Evolutionary conservation across 2,888 invertebrate genomes (phyloP), one percentile per base, ranked within the genome.

Genomic region (Volucella inflata): DNA sequence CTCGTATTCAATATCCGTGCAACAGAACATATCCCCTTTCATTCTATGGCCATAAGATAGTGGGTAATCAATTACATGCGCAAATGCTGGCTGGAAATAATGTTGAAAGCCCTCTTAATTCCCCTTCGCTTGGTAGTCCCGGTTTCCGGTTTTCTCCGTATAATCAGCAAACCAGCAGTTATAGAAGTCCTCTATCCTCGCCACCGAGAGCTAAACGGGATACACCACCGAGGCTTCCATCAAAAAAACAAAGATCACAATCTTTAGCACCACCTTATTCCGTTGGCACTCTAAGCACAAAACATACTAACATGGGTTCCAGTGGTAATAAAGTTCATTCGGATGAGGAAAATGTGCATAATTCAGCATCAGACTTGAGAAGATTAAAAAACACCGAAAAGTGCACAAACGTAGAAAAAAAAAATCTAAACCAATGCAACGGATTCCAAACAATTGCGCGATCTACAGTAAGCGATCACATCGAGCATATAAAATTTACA

Each of bases 1-100:
- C 98, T 0, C 94, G 96, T 68, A 97, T 98, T 79, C 95, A 96
- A 88, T 95, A 94, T 84, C 98, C 98, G 0, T 95, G 97, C 87
- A 97, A 97, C 89, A 94, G 98, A 79, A 94, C 95, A 89, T 95
- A 95, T 88, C 97, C 97, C 0, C 91, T 97, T 2, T 95, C 96
- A 3, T 96, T 95, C 89, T 96, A 95, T 89, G 94, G 94, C 88
- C 91, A 94, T 84, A 94, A 94, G 88, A 94, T 94, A 89, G 94
- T 91, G 90, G 93, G 89, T 92, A 93, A 91, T 87, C 91, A 92
- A 88, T 82, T 93, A 91, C 90, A 91, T 90, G 89, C 90, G 88
- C 89, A 93, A 79, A 91, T 91, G 91, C 81, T 91, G 68, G 90
- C 91, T 4, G 93, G 89, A 88, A 91, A 88, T 89, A 93, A 85